These are phyloP conservation scores for Papilio machaon DNA, from an alignment of 1,140 invertebrate species.

Conservation along the genomic window DNA sequence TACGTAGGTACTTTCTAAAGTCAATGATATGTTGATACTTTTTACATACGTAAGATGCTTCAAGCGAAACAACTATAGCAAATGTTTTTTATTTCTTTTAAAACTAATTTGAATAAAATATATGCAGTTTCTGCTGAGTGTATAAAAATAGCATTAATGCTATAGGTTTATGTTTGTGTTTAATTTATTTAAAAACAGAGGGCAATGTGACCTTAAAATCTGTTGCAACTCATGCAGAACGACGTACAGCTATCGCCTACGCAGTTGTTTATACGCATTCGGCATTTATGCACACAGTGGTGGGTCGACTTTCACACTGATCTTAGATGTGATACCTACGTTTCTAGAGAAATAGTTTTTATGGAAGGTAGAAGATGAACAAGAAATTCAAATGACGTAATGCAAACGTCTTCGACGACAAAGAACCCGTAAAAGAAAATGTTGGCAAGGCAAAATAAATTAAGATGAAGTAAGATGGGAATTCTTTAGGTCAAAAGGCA, in stretches of 20 bases:
- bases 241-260: slow-evolving; percentile 31
- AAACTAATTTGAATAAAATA: not conserved
- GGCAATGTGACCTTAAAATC: slow-evolving; percentile 35
- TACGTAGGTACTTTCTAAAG: slow-evolving; percentile 4
- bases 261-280: slow-evolving; percentile 32
- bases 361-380: not conserved
- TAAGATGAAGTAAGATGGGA: not conserved
- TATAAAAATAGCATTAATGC: not conserved
- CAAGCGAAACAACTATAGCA: not conserved
- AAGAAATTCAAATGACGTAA: not conserved
- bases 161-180: not conserved
- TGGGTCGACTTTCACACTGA: slow-evolving; percentile 27
- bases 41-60: not conserved
- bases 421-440: not conserved
- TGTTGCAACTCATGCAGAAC: slow-evolving; percentile 14
- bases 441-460: not conserved
- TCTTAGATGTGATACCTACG: not conserved
- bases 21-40: not conserved
- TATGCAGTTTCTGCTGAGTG: not conserved
- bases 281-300: not conserved
- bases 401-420: not conserved
- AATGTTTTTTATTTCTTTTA: not conserved
- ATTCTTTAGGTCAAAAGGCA: not conserved
- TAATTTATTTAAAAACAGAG: slow-evolving; percentile 19
- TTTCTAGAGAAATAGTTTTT: not conserved